These are phyloP conservation scores for Diabrotica undecimpunctata DNA, from an alignment of 1,140 invertebrate genomes.

Conservation along the genomic window DNA sequence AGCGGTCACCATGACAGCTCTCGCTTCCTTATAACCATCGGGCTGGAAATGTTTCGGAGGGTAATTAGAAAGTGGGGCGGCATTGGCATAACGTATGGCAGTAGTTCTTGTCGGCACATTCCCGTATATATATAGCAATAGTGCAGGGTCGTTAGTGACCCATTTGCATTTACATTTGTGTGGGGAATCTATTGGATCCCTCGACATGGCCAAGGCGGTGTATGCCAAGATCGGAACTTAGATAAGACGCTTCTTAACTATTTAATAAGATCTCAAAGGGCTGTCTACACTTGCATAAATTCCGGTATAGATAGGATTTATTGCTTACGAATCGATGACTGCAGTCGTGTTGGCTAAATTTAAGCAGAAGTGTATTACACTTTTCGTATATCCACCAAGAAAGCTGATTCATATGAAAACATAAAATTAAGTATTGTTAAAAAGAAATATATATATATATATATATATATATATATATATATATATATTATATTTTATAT, in stretches of 20 bases:
- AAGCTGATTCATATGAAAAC: no score
- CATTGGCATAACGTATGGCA: slow-evolving; percentile 24
- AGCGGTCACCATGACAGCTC: neutral
- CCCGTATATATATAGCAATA: slow-evolving; percentile 10
- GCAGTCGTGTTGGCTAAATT: neutral
- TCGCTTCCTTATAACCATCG: neutral
- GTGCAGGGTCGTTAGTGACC: slow-evolving; percentile 23
- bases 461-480: no score
- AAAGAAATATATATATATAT: no score
- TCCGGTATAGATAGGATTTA: neutral
- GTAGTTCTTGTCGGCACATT: slow-evolving; percentile 22
- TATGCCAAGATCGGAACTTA: slow-evolving; percentile 30
- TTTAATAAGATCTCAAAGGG: slow-evolving; percentile 33
- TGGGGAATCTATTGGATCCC: slow-evolving; percentile 32
- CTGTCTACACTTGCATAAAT: slow-evolving; percentile 27
- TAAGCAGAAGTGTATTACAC: no score
- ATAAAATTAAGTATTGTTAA: no score
- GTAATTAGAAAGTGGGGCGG: slow-evolving; percentile 27
- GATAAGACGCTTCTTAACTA: slow-evolving; percentile 33
- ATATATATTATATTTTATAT: no score
- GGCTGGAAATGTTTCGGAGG: slow-evolving; percentile 6
- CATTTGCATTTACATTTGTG: slow-evolving; percentile 36
- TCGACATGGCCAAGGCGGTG: slow-evolving; percentile 35
- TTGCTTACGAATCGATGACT: neutral
- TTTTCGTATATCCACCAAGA: no score